These are phyloP conservation scores for Drosophila trapezifrons DNA, from an alignment of 1,140 invertebrate genomes.

Conservation along the genomic window DNA sequence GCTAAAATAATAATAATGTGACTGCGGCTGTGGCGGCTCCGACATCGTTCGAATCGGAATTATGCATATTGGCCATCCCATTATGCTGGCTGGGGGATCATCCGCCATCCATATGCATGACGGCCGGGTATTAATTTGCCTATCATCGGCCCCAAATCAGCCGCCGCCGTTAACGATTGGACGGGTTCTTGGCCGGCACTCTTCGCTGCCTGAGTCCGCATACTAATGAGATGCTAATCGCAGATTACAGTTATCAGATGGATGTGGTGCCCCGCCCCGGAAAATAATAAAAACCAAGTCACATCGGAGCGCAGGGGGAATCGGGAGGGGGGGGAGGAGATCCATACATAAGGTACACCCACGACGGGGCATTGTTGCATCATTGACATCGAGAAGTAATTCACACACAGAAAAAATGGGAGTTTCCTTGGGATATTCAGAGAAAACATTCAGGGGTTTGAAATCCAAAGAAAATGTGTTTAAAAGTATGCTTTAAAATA, in stretches of 20 bases:
- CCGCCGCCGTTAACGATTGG: slow-evolving; percentile 4
- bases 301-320: background rate
- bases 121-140: slow-evolving; percentile 5
- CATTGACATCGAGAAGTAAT: slow-evolving; percentile 5
- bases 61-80: slow-evolving; percentile 37
- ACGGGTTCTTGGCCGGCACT: slow-evolving; percentile 28
- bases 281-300: slow-evolving; percentile 26
- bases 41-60: slow-evolving; percentile 2
- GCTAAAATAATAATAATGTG: slow-evolving; percentile 12
- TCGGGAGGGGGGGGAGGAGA: too few species aligned
- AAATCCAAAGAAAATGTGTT: background rate
- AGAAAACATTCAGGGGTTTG: background rate
- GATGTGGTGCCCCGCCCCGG: slow-evolving; percentile 12
- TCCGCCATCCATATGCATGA: slow-evolving; percentile 48
- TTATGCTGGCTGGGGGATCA: slow-evolving; percentile 29
- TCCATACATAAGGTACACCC: slow-evolving; percentile 2
- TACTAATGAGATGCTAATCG: slow-evolving; percentile 58
- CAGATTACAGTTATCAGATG: slow-evolving; percentile 57
- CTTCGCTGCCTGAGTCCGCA: slow-evolving; percentile 34
- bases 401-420: background rate
- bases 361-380: slow-evolving; percentile 6
- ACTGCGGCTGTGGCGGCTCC: background rate
- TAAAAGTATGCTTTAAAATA: background rate
- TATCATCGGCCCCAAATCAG: slow-evolving; percentile 25
- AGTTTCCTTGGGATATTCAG: background rate